Conservation (phyloP, 2,888 invertebrate genomes). For the Aphidoletes aphidimyza region DNA sequence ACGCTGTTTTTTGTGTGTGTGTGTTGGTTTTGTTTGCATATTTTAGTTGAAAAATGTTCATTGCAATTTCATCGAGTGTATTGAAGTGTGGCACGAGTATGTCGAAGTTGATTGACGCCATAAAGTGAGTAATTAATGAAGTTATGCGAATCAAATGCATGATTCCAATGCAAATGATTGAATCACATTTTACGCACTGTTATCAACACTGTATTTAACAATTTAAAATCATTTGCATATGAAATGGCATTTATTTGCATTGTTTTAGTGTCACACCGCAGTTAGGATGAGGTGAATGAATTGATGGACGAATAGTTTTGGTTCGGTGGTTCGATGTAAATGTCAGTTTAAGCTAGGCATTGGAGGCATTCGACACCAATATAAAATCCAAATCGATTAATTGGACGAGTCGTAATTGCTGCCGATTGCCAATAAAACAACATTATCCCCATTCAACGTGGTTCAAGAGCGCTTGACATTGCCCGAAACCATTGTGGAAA, state of each 20-base stretch:
- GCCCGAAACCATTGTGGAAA: neutral
- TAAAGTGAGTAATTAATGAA: slow-evolving; percentile 6
- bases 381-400: slow-evolving; percentile 3
- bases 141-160: slow-evolving; percentile 26
- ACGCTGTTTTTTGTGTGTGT: too few relatives aligned
- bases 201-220: neutral
- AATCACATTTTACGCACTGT: neutral
- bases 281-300: too few relatives aligned
- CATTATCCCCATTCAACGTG: neutral
- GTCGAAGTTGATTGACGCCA: neutral
- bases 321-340: too few relatives aligned
- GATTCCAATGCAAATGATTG: neutral
- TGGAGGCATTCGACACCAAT: neutral
- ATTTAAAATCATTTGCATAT: slow-evolving; percentile 10
- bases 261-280: neutral
- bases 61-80: too few relatives aligned
- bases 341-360: too few relatives aligned
- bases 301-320: neutral
- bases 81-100: too few relatives aligned
- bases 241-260: neutral
- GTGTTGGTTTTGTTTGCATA: neutral
- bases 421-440: neutral
- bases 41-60: neutral
- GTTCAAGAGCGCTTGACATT: too few relatives aligned
- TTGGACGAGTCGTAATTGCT: neutral